Evolutionary conservation across 2,113 vertebrate species (phyloP).

Genomic region (Neoarius graeffei): DNA sequence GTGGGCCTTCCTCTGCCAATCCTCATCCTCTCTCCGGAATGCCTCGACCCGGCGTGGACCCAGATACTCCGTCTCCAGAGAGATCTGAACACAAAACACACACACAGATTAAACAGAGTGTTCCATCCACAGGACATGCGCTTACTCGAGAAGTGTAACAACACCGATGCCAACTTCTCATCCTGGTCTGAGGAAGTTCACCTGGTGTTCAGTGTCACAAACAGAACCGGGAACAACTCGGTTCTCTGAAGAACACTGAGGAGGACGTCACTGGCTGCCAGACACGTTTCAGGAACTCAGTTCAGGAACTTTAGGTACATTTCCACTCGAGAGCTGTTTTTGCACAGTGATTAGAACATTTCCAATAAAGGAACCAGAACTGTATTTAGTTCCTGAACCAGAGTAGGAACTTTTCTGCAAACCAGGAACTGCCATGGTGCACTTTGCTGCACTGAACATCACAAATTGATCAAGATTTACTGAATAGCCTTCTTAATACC

Average conservation of each 20-base stretch:
- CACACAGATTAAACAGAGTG: neutral
- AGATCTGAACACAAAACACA: slow-evolving; percentile 77
- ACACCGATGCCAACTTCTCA: neutral
- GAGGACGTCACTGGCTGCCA: neutral
- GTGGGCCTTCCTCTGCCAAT: slow-evolving; percentile 95
- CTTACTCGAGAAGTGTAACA: neutral
- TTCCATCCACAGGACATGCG: too few species aligned
- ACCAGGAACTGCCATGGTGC: neutral
- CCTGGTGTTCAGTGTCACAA: neutral
- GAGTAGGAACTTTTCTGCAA: neutral
- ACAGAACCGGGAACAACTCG: neutral
- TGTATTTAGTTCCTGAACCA: neutral
- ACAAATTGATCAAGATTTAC: neutral
- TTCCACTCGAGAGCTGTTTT: neutral
- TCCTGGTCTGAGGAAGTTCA: neutral
- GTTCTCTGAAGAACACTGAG: neutral
- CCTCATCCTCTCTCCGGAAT: slow-evolving; percentile 89
- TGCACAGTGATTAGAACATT: neutral
- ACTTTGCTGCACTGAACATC: neutral
- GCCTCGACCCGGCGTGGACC: slow-evolving; percentile 92
- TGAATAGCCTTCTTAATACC: neutral
- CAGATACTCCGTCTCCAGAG: slow-evolving; percentile 94
- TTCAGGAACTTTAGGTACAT: neutral
- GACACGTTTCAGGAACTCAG: neutral
- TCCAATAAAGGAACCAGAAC: neutral